Percentiles rank a stretch among this genome's conserved stretches.
These are phyloP conservation scores for cattle (Bos taurus) DNA, from an alignment of 2,113 vertebrate species.

Conservation along the genomic window DNA sequence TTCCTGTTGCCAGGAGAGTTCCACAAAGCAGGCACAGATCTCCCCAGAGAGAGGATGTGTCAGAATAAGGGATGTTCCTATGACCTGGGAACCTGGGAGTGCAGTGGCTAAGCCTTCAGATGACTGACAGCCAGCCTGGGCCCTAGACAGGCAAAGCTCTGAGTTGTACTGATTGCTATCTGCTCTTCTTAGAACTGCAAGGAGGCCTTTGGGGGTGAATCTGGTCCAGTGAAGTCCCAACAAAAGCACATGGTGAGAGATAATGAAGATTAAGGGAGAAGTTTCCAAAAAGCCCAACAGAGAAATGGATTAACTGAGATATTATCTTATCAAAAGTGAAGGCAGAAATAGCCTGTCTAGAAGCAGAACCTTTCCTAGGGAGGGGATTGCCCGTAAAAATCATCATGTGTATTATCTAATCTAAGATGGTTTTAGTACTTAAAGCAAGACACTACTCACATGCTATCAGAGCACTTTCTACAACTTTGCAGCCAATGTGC, in stretches of 20 bases:
- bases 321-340: not conserved
- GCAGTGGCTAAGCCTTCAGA: not conserved
- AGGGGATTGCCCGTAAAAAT: not conserved
- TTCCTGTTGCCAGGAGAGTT: not conserved
- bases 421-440: not conserved
- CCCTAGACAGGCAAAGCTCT: not conserved
- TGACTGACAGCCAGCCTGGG: not conserved
- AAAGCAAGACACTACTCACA: not conserved
- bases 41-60: not conserved
- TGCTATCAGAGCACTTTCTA: not conserved
- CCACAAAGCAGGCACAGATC: not conserved
- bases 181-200: not conserved
- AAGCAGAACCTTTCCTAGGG: not conserved
- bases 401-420: not conserved
- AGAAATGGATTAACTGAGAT: constrained; percentile 45
- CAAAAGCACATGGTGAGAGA: not conserved
- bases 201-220: not conserved
- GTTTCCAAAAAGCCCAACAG: not conserved
- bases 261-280: constrained; percentile 31
- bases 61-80: not conserved
- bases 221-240: not conserved
- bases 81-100: not conserved
- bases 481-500: not conserved
- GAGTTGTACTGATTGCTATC: not conserved
- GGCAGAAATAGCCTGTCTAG: not conserved